Base-by-base conservation (phyloP, 2,888 invertebrate species). In the Phengaris arion region DNA sequence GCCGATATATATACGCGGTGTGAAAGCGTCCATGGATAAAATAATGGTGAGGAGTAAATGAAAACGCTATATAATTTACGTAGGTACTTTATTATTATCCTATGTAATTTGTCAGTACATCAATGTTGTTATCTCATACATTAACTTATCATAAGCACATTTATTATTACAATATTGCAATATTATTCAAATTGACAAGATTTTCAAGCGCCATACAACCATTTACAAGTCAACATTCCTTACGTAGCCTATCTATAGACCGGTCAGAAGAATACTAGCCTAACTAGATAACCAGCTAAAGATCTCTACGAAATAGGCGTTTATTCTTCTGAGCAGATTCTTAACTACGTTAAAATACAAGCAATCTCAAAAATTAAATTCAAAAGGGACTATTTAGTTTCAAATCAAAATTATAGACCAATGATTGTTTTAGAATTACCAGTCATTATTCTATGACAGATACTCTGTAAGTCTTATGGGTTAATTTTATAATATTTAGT, bases 121-220 rank as follows among this genome's bases (percentile, higher is more conserved):
- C 88, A 84, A 93, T 84, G 85, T 89, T 22, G 22, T 22, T 22
- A 22, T 85, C 83, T 87, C 86, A 86, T 85, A 85, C 86, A 85
- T 87, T 90, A 92, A 86, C 86, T 91, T 88, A 89, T 80, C 84
- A 84, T 89, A 91, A 91, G 92, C 91, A 90, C 85, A 85, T 87
- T 86, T 86, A 86, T 85, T 84, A 85, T 85, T 85, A 85, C 83
- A 85, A 87, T 79, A 77, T 74, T 77, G 77, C 79, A 85, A 83
- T 83, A 86, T 82, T 87, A 85, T 85, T 88, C 82, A 90, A 93
- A 93, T 93, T 93, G 93, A 93, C 93, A 85, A 88, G 84, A 85
- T 88, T 88, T 86, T 87, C 89, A 93, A 93, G 93, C 93, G 92
- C 93, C 92, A 89, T 91, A 92, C 92, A 92, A 92, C 88, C 92